phyloP scores from a whole-genome alignment of 2,797 vertebrate species.

The Phrynocephalus guinanensis region DNA sequence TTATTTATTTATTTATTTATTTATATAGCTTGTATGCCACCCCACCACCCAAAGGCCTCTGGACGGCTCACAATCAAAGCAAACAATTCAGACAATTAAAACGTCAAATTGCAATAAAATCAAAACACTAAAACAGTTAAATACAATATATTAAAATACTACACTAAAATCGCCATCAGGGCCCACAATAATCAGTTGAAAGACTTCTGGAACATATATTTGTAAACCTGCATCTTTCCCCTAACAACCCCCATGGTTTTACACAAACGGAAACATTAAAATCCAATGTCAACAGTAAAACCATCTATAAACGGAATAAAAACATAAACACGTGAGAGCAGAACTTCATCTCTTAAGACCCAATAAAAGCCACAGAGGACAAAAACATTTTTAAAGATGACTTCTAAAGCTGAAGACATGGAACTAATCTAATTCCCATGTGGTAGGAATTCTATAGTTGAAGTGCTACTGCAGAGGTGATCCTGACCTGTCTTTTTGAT shows the following conservation, averaged over 20 bases:
- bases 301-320: too few species aligned
- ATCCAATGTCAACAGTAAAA: not conserved
- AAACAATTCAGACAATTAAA: too few species aligned
- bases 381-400: not conserved
- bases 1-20: constrained; percentile 4
- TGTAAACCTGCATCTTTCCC: not conserved
- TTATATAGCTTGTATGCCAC: not conserved
- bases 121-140: too few species aligned
- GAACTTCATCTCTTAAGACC: not conserved
- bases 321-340: too few species aligned
- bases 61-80: too few species aligned
- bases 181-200: too few species aligned
- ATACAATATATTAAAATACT: too few species aligned
- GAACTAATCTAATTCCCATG: not conserved
- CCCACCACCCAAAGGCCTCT: too few species aligned
- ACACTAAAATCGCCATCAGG: too few species aligned
- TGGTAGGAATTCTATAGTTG: not conserved
- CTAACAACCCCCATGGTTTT: not conserved
- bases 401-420: not conserved
- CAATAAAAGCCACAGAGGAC: not conserved
- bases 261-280: not conserved
- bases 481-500: not conserved
- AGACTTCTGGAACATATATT: not conserved
- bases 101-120: too few species aligned
- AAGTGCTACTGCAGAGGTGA: not conserved